phyloP scores from a whole-genome alignment of 2,888 invertebrate genomes.

The Conomelus anceps region DNA sequence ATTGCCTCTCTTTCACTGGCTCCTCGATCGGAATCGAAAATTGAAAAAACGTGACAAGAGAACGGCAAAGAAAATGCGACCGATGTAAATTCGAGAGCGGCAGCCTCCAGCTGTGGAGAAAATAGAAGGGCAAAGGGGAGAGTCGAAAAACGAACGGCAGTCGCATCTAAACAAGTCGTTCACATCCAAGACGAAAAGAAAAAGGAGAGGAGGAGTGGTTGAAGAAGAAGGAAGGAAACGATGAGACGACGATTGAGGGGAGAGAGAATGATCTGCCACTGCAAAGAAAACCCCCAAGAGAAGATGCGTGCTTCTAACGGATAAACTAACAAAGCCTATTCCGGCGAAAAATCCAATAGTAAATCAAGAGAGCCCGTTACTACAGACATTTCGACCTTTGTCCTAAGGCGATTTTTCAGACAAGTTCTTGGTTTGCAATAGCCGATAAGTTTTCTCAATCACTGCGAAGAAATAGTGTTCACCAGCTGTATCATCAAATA shows the following conservation, averaged over 20 bases:
- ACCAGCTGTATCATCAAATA: not conserved
- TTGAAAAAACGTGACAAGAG: constrained; percentile 12
- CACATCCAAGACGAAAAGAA: not conserved
- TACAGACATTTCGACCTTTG: not conserved
- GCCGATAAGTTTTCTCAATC: not conserved
- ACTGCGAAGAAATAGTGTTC: not conserved
- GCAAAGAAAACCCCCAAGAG: not conserved
- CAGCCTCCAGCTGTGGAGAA: not conserved
- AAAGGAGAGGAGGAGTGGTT: too few relatives aligned
- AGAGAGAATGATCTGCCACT: not conserved
- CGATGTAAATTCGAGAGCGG: constrained; percentile 7
- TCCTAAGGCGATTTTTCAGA: not conserved
- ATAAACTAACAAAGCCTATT: not conserved
- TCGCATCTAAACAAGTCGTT: not conserved
- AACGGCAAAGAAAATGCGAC: constrained; percentile 5
- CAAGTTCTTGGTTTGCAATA: not conserved
- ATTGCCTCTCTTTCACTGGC: not conserved
- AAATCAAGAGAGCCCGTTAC: not conserved
- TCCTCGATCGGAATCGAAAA: constrained; percentile 6
- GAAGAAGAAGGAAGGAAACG: not conserved
- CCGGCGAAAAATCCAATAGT: not conserved
- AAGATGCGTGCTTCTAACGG: not conserved
- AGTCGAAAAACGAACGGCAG: not conserved
- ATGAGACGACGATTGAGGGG: not conserved
- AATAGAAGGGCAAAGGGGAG: too few relatives aligned